These are phyloP conservation scores for Potamarius usumacintae DNA, from an alignment of 2,113 vertebrate species.

Conservation along the genomic window DNA sequence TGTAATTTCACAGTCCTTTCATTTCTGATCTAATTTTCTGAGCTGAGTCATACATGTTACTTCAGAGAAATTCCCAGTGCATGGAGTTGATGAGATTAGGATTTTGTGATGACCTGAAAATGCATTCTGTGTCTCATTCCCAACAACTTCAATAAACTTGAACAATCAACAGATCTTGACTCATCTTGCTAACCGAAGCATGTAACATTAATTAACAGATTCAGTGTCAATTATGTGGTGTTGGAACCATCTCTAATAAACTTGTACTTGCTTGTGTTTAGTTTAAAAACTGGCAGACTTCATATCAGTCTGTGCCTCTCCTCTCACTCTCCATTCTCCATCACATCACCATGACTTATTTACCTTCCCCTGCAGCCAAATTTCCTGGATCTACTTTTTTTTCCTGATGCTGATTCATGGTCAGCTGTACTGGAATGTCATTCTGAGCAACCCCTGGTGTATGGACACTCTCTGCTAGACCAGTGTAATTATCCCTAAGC, in stretches of 20 bases:
- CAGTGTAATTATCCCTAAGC: neutral
- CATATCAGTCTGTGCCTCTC: slow-evolving; percentile 7
- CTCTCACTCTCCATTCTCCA: slow-evolving; percentile 23
- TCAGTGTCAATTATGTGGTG: neutral
- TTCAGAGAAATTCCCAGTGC: neutral
- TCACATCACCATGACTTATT: slow-evolving; percentile 53
- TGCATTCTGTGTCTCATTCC: too few species aligned
- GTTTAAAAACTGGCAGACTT: slow-evolving; percentile 43
- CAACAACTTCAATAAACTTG: neutral
- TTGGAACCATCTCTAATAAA: slow-evolving; percentile 25
- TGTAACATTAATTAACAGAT: neutral
- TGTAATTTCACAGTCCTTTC: neutral
- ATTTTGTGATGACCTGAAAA: neutral
- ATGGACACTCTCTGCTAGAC: slow-evolving; percentile 29
- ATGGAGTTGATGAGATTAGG: neutral
- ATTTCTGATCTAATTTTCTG: neutral
- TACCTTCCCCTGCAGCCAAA: slow-evolving; percentile 35
- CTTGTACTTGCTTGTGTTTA: slow-evolving; percentile 9
- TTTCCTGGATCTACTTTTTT: slow-evolving; percentile 32
- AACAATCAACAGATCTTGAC: neutral
- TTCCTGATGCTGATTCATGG: neutral
- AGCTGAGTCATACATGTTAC: neutral
- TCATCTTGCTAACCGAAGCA: neutral
- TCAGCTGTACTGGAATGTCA: slow-evolving; percentile 14
- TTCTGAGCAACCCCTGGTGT: slow-evolving; percentile 27